Conservation (phyloP, 2,888 invertebrate genomes). For the Onthophagus sagittarius region DNA sequence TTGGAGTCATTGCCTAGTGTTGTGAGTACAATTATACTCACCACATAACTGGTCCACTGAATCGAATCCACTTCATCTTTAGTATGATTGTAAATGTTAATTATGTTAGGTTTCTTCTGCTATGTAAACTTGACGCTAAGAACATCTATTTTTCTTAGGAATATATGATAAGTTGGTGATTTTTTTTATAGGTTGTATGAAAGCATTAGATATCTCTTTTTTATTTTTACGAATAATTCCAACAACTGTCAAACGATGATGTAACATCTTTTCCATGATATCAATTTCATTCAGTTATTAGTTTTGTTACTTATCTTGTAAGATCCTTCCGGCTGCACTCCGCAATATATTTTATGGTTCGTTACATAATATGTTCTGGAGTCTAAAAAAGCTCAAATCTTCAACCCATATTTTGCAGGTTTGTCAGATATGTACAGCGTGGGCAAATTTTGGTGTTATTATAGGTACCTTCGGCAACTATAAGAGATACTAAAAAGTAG, state of each 20-base stretch:
- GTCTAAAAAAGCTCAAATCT: conserved; percentile 24
- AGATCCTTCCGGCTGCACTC: conserved; percentile 22
- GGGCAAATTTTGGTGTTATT: no score
- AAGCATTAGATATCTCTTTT: conserved; percentile 22
- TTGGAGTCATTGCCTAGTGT: background rate
- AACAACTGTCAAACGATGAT: conserved; percentile 24
- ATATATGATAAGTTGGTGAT: background rate
- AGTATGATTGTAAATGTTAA: background rate
- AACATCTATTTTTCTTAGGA: background rate
- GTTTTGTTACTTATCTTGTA: conserved; percentile 8
- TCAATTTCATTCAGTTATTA: conserved; percentile 16
- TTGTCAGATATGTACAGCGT: conserved; percentile 23
- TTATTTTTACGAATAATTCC: conserved; percentile 30
- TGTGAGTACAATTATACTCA: background rate
- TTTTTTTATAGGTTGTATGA: background rate
- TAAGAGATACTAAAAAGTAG: no score
- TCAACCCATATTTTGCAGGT: conserved; percentile 19
- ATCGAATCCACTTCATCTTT: background rate
- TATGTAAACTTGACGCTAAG: background rate
- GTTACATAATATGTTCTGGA: conserved; percentile 22
- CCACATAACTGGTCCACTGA: no score
- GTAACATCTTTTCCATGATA: conserved; percentile 19
- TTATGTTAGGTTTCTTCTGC: background rate
- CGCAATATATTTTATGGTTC: conserved; percentile 24
- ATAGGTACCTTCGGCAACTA: no score